Conservation (phyloP, 2,113 vertebrate genomes). For the Actenoides hombroni region DNA sequence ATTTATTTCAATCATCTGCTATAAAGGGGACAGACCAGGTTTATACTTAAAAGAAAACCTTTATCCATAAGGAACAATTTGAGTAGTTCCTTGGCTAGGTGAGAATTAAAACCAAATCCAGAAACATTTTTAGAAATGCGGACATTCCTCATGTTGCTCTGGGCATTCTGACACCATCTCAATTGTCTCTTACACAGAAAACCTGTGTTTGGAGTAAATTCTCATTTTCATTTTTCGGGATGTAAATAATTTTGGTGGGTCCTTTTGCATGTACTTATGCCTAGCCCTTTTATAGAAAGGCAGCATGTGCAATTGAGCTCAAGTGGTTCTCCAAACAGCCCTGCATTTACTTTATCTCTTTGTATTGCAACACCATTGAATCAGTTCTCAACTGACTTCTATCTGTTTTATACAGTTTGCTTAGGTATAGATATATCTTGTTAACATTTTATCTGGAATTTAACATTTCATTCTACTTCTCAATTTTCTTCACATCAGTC, state of each 20-base stretch:
- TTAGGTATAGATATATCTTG: not conserved
- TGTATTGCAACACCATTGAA: not conserved
- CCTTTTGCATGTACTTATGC: not conserved
- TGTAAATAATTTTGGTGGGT: not conserved
- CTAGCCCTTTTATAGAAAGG: not conserved
- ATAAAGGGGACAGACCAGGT: not conserved
- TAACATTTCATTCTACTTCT: not conserved
- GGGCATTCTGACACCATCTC: not conserved
- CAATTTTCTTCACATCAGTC: not conserved
- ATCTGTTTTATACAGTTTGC: not conserved
- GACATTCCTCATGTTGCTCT: not conserved
- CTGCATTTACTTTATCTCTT: not conserved
- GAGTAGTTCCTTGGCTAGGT: not conserved
- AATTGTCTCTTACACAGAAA: not conserved
- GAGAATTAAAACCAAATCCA: not conserved
- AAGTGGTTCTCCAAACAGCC: not conserved
- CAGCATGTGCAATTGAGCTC: accelerated
- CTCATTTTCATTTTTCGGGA: not conserved
- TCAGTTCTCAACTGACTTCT: not conserved
- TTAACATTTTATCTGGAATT: not conserved
- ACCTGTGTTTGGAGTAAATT: not conserved
- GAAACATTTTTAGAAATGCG: not conserved
- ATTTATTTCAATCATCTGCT: not conserved
- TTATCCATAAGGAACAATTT: not conserved
- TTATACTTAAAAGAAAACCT: not conserved